Conservation (phyloP, 2,113 vertebrate species). For the Anser brachyrhynchus region DNA sequence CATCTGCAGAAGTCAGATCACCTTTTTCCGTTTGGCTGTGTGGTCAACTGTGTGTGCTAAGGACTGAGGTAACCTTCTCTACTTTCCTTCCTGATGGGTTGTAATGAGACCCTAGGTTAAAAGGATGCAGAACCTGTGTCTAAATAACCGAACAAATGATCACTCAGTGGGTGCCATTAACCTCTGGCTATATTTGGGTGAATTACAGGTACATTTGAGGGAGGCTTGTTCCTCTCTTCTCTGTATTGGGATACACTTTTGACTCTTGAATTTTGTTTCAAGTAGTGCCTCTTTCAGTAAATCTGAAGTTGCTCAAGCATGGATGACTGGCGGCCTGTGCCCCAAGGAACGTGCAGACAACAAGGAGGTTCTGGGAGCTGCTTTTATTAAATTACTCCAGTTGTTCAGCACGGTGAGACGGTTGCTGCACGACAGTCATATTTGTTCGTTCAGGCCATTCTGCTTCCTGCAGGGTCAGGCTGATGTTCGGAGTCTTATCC, state of each 20-base stretch:
- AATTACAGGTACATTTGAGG: not conserved
- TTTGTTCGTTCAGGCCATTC: slow-evolving; percentile 48
- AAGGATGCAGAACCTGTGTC: not conserved
- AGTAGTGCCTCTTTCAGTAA: not conserved
- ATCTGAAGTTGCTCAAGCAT: not conserved
- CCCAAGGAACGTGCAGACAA: not conserved
- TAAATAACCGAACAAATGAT: not conserved
- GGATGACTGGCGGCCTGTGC: not conserved
- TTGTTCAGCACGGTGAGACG: not conserved
- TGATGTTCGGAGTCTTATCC: not conserved
- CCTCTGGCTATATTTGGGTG: not conserved
- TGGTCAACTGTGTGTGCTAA: not conserved
- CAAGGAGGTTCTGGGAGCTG: not conserved
- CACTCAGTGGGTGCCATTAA: not conserved
- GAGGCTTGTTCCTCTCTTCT: not conserved
- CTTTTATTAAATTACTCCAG: not conserved
- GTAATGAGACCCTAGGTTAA: slow-evolving; percentile 33
- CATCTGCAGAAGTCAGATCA: not conserved
- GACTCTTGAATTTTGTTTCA: not conserved
- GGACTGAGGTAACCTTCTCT: not conserved
- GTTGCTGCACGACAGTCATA: not conserved
- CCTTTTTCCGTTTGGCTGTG: not conserved
- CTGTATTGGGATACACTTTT: not conserved
- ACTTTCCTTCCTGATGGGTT: slow-evolving; percentile 9
- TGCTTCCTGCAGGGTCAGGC: slow-evolving; percentile 36